phyloP scores from a whole-genome alignment of 2,113 vertebrate species.

The Notothenia rossii region DNA sequence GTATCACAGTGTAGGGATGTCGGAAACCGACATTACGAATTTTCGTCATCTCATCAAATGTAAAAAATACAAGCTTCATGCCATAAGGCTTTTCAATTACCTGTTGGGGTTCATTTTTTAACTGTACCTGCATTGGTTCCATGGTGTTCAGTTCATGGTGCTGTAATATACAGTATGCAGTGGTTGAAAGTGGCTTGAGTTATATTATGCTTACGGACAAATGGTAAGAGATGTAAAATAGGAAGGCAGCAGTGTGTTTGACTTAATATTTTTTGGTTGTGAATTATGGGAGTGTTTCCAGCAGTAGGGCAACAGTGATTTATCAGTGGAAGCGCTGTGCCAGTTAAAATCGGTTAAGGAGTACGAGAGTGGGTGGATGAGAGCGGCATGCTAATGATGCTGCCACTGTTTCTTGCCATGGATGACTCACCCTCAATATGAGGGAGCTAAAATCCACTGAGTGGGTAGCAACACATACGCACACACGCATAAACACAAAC shows the following conservation, averaged over 20 bases:
- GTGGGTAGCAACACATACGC: slow-evolving; percentile 59
- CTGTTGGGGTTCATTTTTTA: neutral
- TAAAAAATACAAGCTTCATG: neutral
- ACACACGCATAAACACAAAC: slow-evolving; percentile 19
- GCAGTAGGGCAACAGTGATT: slow-evolving; percentile 63
- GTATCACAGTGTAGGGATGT: neutral
- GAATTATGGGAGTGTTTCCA: slow-evolving; percentile 64
- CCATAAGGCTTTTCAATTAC: neutral
- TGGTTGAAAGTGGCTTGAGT: slow-evolving; percentile 17
- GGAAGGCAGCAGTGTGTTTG: slow-evolving; percentile 53
- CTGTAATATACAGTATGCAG: slow-evolving; percentile 14
- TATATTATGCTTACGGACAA: slow-evolving; percentile 21
- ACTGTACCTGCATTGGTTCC: slow-evolving; percentile 1
- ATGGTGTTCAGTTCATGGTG: slow-evolving; percentile 6
- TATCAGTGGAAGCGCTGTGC: slow-evolving; percentile 67
- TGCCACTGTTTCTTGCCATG: slow-evolving; percentile 76
- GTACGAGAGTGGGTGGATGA: slow-evolving; percentile 78
- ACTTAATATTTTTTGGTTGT: slow-evolving; percentile 66
- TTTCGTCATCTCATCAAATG: neutral
- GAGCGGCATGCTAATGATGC: slow-evolving; percentile 83
- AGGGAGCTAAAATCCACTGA: slow-evolving; percentile 73
- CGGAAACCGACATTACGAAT: neutral
- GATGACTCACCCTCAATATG: slow-evolving; percentile 82
- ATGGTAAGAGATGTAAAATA: slow-evolving; percentile 15
- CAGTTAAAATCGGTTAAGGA: slow-evolving; percentile 82